Evolutionary conservation across 2,113 vertebrate species (phyloP).

Genomic region (Butorides virescens): DNA sequence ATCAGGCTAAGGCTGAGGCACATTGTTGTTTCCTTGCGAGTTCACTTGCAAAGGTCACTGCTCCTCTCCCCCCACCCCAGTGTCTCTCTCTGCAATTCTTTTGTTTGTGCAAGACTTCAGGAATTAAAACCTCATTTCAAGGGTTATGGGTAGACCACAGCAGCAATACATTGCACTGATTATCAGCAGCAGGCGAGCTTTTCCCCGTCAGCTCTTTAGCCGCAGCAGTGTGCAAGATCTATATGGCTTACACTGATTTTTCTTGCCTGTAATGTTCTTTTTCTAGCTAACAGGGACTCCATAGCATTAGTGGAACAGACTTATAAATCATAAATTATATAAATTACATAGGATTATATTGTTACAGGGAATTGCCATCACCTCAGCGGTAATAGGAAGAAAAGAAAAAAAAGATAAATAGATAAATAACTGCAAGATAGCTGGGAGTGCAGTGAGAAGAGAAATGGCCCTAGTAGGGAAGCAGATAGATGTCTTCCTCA

Average conservation of each 20-base stretch:
- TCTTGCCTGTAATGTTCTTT: background rate
- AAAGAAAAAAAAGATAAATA: background rate
- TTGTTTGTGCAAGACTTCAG: constrained; percentile 49
- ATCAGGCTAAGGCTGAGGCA: background rate
- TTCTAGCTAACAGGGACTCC: background rate
- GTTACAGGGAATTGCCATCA: constrained; percentile 53
- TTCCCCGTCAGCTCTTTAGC: background rate
- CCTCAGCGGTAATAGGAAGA: constrained; percentile 18
- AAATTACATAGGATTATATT: constrained; percentile 21
- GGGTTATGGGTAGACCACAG: constrained; percentile 37
- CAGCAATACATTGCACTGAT: constrained; percentile 11
- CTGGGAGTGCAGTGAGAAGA: background rate
- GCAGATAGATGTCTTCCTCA: constrained; percentile 20
- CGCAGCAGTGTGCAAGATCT: background rate
- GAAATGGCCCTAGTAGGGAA: background rate
- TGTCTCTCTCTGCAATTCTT: background rate
- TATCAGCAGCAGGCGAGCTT: constrained; percentile 21
- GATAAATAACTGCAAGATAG: background rate
- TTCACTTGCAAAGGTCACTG: constrained; percentile 48
- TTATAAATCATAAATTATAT: constrained; percentile 1
- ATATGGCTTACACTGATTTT: background rate
- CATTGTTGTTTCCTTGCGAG: background rate
- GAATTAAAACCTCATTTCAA: constrained; percentile 61
- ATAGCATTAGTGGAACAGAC: background rate
- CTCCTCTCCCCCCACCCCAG: constrained; percentile 1